These are phyloP conservation scores for Incurvaria masculella DNA, from an alignment of 2,888 invertebrate species.

Conservation along the genomic window DNA sequence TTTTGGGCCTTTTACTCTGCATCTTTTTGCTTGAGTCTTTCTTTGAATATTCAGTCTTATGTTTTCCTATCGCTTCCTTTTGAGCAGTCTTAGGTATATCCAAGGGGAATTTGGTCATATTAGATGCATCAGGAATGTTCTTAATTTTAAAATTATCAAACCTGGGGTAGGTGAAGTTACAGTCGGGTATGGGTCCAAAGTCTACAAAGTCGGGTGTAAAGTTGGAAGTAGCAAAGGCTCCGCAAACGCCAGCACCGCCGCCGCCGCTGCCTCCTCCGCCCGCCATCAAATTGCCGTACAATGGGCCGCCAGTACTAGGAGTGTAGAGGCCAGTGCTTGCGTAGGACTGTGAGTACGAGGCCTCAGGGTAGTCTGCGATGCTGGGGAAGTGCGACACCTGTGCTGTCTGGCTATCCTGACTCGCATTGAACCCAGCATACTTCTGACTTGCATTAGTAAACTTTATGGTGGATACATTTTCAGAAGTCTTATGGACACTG, in stretches of 20 bases:
- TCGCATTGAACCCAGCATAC: slow-evolving; percentile 34
- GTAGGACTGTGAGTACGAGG: slow-evolving; percentile 41
- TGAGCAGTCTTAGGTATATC: slow-evolving; percentile 34
- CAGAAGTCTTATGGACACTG: slow-evolving; percentile 37
- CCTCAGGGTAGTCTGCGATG: slow-evolving; percentile 44
- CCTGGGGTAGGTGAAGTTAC: slow-evolving; percentile 43
- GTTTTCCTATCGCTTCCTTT: slow-evolving; percentile 41
- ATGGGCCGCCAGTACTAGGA: slow-evolving; percentile 44
- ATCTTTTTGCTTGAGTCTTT: slow-evolving; percentile 45
- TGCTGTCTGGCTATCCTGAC: slow-evolving; percentile 40
- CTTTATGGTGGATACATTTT: slow-evolving; percentile 27
- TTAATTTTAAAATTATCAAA: slow-evolving; percentile 46
- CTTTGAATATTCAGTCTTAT: slow-evolving; percentile 48
- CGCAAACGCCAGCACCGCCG: slow-evolving; percentile 38
- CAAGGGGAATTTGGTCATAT: slow-evolving; percentile 34
- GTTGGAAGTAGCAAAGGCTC: slow-evolving; percentile 38
- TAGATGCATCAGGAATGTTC: slow-evolving; percentile 31
- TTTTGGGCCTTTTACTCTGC: slow-evolving; percentile 40
- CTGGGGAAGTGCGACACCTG: slow-evolving; percentile 51
- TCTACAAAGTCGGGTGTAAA: slow-evolving; percentile 44
- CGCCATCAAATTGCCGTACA: slow-evolving; percentile 48
- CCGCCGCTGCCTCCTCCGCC: slow-evolving; percentile 37
- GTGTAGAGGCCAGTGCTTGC: slow-evolving; percentile 45
- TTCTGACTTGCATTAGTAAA: slow-evolving; percentile 37
- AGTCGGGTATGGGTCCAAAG: slow-evolving; percentile 43